Percentiles rank a stretch among this genome's conserved stretches.
Conservation (phyloP, 2,888 invertebrate genomes). For the Isotomurus palustris region DNA sequence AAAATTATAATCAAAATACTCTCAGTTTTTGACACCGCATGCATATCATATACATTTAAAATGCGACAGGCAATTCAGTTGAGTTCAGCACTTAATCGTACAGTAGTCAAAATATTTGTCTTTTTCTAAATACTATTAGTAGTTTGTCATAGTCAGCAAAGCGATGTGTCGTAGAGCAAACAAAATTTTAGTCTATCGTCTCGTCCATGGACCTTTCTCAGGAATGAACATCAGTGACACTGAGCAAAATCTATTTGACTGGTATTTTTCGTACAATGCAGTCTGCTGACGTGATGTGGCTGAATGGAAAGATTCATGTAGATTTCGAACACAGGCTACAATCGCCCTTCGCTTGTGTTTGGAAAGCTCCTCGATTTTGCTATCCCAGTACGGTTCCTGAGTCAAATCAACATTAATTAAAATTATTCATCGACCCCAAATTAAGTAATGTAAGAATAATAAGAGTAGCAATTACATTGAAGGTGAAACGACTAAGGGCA, state of each 20-base stretch:
- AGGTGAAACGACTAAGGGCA: conserved; percentile 71
- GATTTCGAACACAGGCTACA: conserved; percentile 61
- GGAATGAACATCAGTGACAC: conserved; percentile 17
- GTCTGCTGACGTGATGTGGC: conserved; percentile 68
- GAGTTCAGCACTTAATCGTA: too few species aligned
- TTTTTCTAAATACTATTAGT: too few species aligned
- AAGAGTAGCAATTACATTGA: conserved; percentile 49
- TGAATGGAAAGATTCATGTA: conserved; percentile 66
- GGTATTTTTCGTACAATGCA: conserved; percentile 86
- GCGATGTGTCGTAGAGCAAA: neutral
- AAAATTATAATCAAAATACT: too few species aligned
- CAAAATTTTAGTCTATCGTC: neutral
- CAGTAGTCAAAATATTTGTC: too few species aligned
- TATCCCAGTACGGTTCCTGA: conserved; percentile 35
- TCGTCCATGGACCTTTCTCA: conserved; percentile 17
- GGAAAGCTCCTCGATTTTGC: conserved; percentile 52
- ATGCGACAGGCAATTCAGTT: too few species aligned
- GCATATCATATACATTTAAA: too few species aligned
- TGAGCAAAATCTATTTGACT: conserved; percentile 51
- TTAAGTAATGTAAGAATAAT: neutral
- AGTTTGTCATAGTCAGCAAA: too few species aligned
- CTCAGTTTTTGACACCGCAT: too few species aligned
- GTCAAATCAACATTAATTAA: conserved; percentile 2
- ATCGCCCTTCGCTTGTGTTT: conserved; percentile 66
- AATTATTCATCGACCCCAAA: too few species aligned